A percentile compares a stretch with the other conserved stretches of the same genome.
Conservation (phyloP, 2,888 invertebrate genomes). For the Danaus chrysippus region DNA sequence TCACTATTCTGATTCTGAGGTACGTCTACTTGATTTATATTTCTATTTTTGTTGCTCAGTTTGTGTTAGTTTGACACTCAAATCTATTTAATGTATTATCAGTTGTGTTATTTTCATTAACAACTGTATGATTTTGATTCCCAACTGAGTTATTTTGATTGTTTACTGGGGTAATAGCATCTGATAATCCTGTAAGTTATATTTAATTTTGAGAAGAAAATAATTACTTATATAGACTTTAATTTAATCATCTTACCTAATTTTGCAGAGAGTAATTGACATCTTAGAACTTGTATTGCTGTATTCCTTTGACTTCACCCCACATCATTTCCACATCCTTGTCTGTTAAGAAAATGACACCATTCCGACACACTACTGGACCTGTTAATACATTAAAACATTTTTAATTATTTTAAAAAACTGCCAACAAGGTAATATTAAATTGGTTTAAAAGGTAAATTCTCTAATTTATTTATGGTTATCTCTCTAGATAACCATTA, state of each 20-base stretch:
- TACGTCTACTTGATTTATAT: too few species aligned
- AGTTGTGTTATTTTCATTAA: too few species aligned
- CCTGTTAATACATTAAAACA: constrained; percentile 53
- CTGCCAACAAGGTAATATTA: too few species aligned
- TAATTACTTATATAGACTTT: background rate
- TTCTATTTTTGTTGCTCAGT: too few species aligned
- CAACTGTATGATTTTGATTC: too few species aligned
- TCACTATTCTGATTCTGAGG: background rate
- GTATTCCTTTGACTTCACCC: constrained; percentile 85
- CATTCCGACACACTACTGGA: constrained; percentile 83
- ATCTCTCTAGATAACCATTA: background rate
- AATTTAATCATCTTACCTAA: constrained; percentile 52
- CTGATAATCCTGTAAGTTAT: background rate
- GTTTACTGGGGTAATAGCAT: background rate
- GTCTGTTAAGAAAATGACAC: constrained; percentile 82
- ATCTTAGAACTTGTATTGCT: constrained; percentile 78
- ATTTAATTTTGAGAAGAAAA: background rate
- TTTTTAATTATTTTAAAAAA: background rate
- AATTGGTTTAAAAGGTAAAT: background rate
- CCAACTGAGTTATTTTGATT: background rate
- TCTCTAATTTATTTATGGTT: background rate
- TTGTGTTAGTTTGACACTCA: too few species aligned
- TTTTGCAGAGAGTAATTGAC: constrained; percentile 78
- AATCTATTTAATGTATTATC: too few species aligned
- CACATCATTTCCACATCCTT: constrained; percentile 81